Conservation (phyloP, 2,888 invertebrate genomes). For the Thereva unica region DNA sequence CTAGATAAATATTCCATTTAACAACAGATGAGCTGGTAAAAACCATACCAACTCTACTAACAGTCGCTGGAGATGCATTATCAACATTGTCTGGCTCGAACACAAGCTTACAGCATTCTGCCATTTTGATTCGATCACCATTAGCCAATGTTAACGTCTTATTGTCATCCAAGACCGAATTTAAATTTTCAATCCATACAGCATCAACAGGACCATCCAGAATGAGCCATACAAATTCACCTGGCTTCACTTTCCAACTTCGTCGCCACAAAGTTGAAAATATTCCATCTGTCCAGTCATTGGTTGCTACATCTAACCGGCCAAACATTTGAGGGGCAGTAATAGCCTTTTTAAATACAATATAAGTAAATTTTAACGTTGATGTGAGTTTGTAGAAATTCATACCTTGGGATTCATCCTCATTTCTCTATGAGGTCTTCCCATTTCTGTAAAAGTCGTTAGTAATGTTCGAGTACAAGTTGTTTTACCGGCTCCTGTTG, state of each 20-base stretch:
- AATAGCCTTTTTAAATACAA: slow-evolving; percentile 65
- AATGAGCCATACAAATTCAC: slow-evolving; percentile 70
- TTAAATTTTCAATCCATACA: slow-evolving; percentile 92
- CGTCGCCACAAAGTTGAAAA: slow-evolving; percentile 88
- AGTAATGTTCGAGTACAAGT: slow-evolving; percentile 78
- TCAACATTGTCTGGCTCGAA: slow-evolving; percentile 91
- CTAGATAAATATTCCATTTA: slow-evolving; percentile 77
- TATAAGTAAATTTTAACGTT: no score
- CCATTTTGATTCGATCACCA: slow-evolving; percentile 89
- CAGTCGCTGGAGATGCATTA: slow-evolving; percentile 89
- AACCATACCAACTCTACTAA: slow-evolving; percentile 90
- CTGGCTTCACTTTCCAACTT: slow-evolving; percentile 76
- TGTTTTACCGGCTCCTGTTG: slow-evolving; percentile 80
- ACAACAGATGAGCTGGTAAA: slow-evolving; percentile 85
- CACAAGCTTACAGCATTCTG: slow-evolving; percentile 81
- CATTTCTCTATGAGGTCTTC: slow-evolving; percentile 78
- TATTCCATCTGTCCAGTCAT: slow-evolving; percentile 94
- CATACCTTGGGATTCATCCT: slow-evolving; percentile 85
- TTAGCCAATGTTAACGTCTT: slow-evolving; percentile 88
- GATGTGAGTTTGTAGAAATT: background rate
- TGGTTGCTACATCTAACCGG: slow-evolving; percentile 83
- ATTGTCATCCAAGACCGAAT: slow-evolving; percentile 89
- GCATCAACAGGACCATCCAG: slow-evolving; percentile 90
- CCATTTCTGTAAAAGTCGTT: slow-evolving; percentile 77
- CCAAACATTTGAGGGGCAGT: slow-evolving; percentile 94